Evolutionary conservation across 2,113 vertebrate genomes (phyloP).

Genomic region (Edolisoma coerulescens): DNA sequence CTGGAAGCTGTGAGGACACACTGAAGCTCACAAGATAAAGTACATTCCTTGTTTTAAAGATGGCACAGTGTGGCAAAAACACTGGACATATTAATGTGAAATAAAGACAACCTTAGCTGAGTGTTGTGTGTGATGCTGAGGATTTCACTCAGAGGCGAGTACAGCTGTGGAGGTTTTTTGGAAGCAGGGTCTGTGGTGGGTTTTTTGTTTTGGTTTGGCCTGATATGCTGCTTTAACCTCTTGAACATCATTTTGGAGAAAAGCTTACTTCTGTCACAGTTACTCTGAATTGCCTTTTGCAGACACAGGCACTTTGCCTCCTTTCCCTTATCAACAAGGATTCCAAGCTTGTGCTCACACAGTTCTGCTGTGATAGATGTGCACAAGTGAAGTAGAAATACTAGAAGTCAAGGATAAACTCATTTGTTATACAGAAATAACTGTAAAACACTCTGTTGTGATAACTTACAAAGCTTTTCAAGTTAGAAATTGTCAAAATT

Average conservation of each 20-base stretch:
- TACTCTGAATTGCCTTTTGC: neutral
- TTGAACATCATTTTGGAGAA: neutral
- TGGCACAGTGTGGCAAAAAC: neutral
- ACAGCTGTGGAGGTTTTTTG: neutral
- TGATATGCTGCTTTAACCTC: neutral
- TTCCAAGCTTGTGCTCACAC: neutral
- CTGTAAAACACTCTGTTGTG: neutral
- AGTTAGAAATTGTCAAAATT: neutral
- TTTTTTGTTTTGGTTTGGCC: neutral
- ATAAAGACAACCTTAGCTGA: neutral
- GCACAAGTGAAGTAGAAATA: neutral
- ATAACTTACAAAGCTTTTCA: neutral
- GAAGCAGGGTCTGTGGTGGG: neutral
- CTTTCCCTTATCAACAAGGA: neutral
- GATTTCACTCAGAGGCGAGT: neutral
- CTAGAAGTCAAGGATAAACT: neutral
- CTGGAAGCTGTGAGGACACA: neutral
- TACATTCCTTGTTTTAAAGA: neutral
- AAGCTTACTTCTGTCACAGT: neutral
- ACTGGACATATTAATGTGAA: neutral
- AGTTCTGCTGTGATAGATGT: neutral
- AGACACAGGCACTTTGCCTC: neutral
- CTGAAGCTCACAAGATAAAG: neutral
- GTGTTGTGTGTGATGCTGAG: neutral
- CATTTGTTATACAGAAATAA: neutral